Evolutionary conservation across 2,797 vertebrate genomes (phyloP).

Genomic region (Gymnoscopelus braueri): DNA sequence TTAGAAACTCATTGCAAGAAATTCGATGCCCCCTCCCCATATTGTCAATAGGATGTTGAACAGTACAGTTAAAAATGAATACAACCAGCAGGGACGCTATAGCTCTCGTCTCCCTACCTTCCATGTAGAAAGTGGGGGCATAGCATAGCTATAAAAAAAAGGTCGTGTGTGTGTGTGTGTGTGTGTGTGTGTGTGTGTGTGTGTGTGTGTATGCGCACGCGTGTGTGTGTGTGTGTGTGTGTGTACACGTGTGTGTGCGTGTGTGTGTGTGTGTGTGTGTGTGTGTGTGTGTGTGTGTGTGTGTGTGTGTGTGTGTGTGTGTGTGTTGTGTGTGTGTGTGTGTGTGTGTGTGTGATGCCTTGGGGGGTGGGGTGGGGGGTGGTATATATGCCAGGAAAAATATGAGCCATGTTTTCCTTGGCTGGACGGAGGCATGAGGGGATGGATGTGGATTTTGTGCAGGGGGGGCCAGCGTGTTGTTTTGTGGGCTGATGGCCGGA

Average conservation of each 20-base stretch:
- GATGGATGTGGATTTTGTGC: constrained; percentile 44
- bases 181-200: constrained; percentile 2
- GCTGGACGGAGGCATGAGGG: constrained; percentile 52
- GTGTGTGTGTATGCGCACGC: background rate
- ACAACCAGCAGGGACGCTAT: no score
- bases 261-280: constrained; percentile 7
- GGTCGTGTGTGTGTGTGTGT: constrained; percentile 15
- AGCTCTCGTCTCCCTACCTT: no score
- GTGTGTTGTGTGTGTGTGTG: background rate
- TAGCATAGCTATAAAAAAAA: background rate
- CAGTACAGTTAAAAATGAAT: no score
- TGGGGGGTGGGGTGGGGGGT: constrained; percentile 35
- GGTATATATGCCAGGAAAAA: constrained; percentile 69
- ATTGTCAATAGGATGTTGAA: no score
- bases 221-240: constrained; percentile 17
- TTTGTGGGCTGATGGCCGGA: background rate
- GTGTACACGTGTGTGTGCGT: constrained; percentile 4
- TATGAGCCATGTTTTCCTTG: constrained; percentile 70
- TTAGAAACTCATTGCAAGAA: no score
- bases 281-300: background rate
- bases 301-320: constrained; percentile 12
- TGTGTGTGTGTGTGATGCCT: constrained; percentile 3
- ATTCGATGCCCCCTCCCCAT: no score
- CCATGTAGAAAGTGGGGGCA: no score
- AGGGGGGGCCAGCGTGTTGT: constrained; percentile 5